These are phyloP conservation scores for Chaetura pelagica DNA, from an alignment of 2,113 vertebrate genomes.

Conservation along the genomic window DNA sequence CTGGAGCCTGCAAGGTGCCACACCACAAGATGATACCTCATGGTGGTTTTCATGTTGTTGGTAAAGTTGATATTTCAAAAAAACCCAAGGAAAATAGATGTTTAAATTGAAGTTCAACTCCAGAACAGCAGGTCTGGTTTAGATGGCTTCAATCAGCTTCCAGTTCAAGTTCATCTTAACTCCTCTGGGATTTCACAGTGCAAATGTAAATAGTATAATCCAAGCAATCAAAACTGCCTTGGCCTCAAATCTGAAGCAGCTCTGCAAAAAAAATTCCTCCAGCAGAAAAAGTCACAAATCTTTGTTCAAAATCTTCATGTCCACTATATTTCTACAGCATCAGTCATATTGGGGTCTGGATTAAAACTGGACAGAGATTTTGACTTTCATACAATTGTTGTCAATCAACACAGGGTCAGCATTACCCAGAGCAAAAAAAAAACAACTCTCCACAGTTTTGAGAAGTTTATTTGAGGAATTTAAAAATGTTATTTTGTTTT, in stretches of 20 bases:
- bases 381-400: not conserved
- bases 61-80: not conserved
- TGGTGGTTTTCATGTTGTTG: rapidly evolving
- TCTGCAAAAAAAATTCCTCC: not conserved
- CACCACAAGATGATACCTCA: not conserved
- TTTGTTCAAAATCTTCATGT: not conserved
- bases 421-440: not conserved
- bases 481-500: not conserved
- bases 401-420: not conserved
- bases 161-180: not conserved
- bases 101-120: not conserved
- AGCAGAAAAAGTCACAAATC: not conserved
- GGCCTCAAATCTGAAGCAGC: not conserved
- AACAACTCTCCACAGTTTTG: not conserved
- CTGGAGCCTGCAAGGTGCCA: not conserved
- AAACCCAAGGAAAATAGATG: not conserved
- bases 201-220: not conserved
- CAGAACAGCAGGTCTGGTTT: not conserved
- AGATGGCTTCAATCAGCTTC: not conserved
- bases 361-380: not conserved
- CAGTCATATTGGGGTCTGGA: not conserved
- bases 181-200: not conserved
- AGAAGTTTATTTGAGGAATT: not conserved
- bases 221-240: not conserved
- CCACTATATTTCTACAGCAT: not conserved